Evolutionary conservation across 2,113 vertebrate species (phyloP), one percentile per base, ranked within the genome.

Genomic region (Lepidothrix coronata): DNA sequence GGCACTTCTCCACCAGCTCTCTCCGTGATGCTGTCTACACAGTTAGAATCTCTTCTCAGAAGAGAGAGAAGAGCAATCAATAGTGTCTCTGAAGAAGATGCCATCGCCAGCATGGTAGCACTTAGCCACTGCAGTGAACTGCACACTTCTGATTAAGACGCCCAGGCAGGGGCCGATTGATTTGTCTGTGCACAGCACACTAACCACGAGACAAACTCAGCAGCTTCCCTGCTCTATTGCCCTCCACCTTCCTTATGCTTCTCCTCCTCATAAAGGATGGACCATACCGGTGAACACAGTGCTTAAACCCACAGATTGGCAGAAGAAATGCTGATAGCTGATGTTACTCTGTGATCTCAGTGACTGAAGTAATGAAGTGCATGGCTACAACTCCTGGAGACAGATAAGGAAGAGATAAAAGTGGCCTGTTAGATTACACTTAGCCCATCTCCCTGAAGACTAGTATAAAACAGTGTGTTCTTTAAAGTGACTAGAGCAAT

Each of bases 31-130:
- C 93, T 58, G 35, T 94, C 97, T 93, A 89, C 95, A 76, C 93
- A 93, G 95, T 17, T 83, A 14, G 94, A 98, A 97, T 95, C 54
- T 97, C 93, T 96, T 96, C 93, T 93, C 88, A 85, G 89, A 97
- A 96, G 84, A 95, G 62, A 95, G 30, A 95, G 92, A 97, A 93
- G 87, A 92, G 89, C 91, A 97, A 98, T 98, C 97, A 97, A 98
- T 96, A 98, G 91, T 14, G 5, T 92, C 92, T 97, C 91, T 97
- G 92, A 97, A 97, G 94, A 95, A 91, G 97, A 97, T 90, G 95
- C 95, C 96, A 93, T 83, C 92, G 94, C 94, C 97, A 95, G 94
- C 91, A 96, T 49, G 2, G 86, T 44, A 96, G 91, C 83, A 73
- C 95, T 98, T 96, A 94, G 89, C 77, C 95, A 88, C 94, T 19